A percentile compares a stretch with the other conserved stretches of the same genome.
Evolutionary conservation across 2,113 vertebrate species (phyloP).

Genomic region (Epinephelus moara): DNA sequence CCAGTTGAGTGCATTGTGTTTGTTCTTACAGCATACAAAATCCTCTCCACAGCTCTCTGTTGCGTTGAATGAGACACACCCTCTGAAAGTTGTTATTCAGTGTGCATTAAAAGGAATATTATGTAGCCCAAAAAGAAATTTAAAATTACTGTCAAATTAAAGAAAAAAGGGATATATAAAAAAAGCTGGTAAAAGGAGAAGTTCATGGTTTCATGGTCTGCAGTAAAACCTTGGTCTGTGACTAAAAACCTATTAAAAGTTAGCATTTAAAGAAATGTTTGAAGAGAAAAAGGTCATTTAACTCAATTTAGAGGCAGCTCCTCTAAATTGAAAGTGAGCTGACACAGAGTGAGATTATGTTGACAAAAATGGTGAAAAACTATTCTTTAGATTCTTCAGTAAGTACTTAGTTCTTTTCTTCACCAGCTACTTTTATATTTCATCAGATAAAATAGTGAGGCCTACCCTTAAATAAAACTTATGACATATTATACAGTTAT

Average conservation of each 20-base stretch:
- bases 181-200: background rate
- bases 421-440: constrained; percentile 5
- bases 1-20: constrained; percentile 29
- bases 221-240: background rate
- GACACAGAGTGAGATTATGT: constrained; percentile 1
- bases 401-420: background rate
- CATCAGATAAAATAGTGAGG: background rate
- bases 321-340: background rate
- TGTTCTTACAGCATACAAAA: constrained; percentile 21
- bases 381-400: background rate
- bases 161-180: background rate
- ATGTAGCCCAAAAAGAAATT: background rate
- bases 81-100: background rate
- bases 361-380: background rate
- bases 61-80: background rate
- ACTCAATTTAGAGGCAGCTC: background rate
- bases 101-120: background rate
- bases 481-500: background rate
- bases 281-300: constrained; percentile 3
- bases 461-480: background rate
- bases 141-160: background rate
- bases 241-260: constrained; percentile 10
- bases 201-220: background rate
- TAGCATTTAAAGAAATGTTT: constrained; percentile 17
- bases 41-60: constrained; percentile 1